phyloP scores from a whole-genome alignment of 2,113 vertebrate genomes.

The Formicarius rufipectus region DNA sequence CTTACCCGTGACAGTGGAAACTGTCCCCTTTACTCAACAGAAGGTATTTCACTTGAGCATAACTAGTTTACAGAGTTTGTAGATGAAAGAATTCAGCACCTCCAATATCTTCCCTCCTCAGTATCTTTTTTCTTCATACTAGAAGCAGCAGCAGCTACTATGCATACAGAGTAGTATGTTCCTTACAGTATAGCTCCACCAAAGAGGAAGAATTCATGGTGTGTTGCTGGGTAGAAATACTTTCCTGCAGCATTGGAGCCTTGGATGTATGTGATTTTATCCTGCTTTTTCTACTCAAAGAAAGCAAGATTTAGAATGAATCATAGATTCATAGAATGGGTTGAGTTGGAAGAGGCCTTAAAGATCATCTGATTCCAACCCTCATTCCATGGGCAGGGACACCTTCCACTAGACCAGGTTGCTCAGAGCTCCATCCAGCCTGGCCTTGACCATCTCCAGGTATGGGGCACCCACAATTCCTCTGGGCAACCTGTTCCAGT shows the following conservation, averaged over 20 bases:
- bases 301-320: not conserved
- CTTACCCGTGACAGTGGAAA: not conserved
- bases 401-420: not conserved
- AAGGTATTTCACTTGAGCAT: not conserved
- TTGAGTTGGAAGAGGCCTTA: not conserved
- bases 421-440: not conserved
- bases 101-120: not conserved
- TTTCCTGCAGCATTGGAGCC: not conserved
- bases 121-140: not conserved
- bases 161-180: not conserved
- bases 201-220: not conserved
- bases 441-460: not conserved
- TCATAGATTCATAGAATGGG: not conserved
- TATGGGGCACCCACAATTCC: not conserved
- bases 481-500: not conserved
- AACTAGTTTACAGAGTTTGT: not conserved
- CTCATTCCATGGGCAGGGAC: not conserved
- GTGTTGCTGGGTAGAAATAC: not conserved
- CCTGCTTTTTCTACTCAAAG: not conserved
- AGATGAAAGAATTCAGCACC: not conserved
- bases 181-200: not conserved
- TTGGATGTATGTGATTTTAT: not conserved
- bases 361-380: not conserved
- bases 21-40: not conserved
- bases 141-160: not conserved